These are phyloP conservation scores for Stercorarius parasiticus DNA, from an alignment of 2,113 vertebrate species.

Conservation along the genomic window DNA sequence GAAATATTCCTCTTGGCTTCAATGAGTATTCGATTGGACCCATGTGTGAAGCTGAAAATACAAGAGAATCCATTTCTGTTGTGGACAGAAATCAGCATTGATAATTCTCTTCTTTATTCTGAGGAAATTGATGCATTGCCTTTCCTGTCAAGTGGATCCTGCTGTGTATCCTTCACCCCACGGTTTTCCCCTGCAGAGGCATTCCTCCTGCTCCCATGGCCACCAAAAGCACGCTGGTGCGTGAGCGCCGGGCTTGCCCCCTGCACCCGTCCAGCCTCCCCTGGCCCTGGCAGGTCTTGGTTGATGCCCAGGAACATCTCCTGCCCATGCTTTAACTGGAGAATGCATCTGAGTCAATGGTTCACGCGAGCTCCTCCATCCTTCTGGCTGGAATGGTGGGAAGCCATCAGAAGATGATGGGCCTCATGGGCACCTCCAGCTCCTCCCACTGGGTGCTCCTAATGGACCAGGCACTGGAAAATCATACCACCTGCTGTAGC, in stretches of 20 bases:
- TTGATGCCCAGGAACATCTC: background rate
- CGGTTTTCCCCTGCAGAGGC: background rate
- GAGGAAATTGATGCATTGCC: background rate
- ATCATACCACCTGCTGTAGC: rapidly evolving
- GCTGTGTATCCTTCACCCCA: background rate
- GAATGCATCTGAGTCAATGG: background rate
- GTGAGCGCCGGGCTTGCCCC: rapidly evolving
- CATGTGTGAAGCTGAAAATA: constrained; percentile 10
- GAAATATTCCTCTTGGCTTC: constrained; percentile 49
- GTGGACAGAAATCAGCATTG: background rate
- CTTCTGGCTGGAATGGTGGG: background rate
- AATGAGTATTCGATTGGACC: constrained; percentile 25
- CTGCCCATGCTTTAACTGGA: background rate
- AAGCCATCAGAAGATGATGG: background rate
- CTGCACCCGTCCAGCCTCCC: background rate
- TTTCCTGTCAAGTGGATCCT: background rate
- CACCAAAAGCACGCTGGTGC: rapidly evolving
- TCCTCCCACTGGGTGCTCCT: background rate
- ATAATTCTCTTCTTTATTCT: background rate
- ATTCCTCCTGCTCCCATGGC: rapidly evolving
- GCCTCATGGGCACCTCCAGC: too few relatives aligned
- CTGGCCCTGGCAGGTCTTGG: background rate
- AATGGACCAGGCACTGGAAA: background rate
- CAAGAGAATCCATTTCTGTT: constrained; percentile 16
- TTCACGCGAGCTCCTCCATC: background rate